Base-by-base conservation (phyloP, 2,888 invertebrate genomes). In the Temnothorax unifasciatus region DNA sequence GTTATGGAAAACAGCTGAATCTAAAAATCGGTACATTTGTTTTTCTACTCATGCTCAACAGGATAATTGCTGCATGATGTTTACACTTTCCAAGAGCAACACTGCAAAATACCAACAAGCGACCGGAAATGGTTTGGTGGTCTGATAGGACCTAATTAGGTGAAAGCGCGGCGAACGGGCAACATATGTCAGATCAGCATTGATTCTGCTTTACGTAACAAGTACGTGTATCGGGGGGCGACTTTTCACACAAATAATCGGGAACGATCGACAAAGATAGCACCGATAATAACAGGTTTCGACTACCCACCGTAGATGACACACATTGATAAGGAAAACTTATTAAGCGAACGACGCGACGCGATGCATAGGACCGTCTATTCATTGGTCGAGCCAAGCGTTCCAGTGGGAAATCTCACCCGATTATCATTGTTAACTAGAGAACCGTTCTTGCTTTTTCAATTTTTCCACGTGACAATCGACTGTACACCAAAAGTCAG, bases 301-400 rank as follows among this genome's bases (percentile, higher is more conserved):
- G 71, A 81, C 82, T 82, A 84, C 73, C 86, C 85, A 87, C 89
- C 83, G 54, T 88, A 88, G 89, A 92, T 91, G 93, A 91, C 92
- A 92, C 89, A 91, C 86, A 92, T 93, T 90, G 92, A 92, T 90
- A 92, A 88, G 87, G 84, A 54, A 87, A 86, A 89, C 85, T 90
- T 90, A 90, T 92, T 89, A 89, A 89, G 66, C 82, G 85, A 64
- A 86, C 83, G 89, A 86, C 84, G 21, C 82, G 34, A 47, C 73
- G 69, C 84, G 76, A 84, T 82, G 83, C 84, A 85, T 83, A 84
- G 63, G 68, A 59, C 54, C 82, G 41, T 52, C 82, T 61, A 88
- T 90, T 85, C 87, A 85, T 88, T 79, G 85, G 82, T 54, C 61
- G 77, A 86, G 63, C 87, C 83, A 73, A 85, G 84, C 77, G 83